Conservation (phyloP, 2,888 invertebrate species). For the Brachylomia viminalis region DNA sequence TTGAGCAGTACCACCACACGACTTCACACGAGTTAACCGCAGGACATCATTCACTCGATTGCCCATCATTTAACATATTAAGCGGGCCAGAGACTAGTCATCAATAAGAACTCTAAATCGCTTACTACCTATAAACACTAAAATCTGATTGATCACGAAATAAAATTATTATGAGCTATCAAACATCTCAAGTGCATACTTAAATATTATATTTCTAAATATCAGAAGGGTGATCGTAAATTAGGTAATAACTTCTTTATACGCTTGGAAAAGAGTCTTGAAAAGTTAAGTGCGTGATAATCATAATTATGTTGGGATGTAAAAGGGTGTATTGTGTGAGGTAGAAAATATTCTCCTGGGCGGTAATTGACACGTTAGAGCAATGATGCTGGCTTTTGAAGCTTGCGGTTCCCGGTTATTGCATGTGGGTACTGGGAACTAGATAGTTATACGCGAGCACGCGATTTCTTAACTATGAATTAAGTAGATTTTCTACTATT, state of each 20-base stretch:
- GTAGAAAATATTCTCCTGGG: slow-evolving; percentile 4
- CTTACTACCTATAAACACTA: slow-evolving; percentile 71
- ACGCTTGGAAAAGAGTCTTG: slow-evolving; percentile 29
- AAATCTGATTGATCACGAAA: slow-evolving; percentile 70
- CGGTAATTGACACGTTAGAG: slow-evolving; percentile 16
- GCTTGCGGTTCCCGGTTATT: neutral
- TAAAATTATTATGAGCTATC: slow-evolving; percentile 73
- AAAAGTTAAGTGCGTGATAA: slow-evolving; percentile 46
- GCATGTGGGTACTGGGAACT: neutral
- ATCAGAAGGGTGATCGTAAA: slow-evolving; percentile 65
- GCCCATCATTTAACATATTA: slow-evolving; percentile 28
- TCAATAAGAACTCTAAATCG: slow-evolving; percentile 68
- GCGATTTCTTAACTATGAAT: neutral
- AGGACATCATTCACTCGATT: neutral
- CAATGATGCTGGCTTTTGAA: slow-evolving; percentile 14
- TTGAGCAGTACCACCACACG: neutral
- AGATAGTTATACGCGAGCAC: neutral
- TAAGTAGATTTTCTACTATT: neutral
- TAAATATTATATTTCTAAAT: slow-evolving; percentile 59
- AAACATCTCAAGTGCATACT: slow-evolving; percentile 59
- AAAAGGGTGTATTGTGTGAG: slow-evolving; percentile 35
- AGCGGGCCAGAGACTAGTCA: slow-evolving; percentile 60
- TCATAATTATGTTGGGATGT: slow-evolving; percentile 42
- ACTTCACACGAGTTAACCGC: slow-evolving; percentile 5
- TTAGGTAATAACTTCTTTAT: slow-evolving; percentile 63